Evolutionary conservation across 2,113 vertebrate species (phyloP), one percentile per base, ranked within the genome.

Genomic region (Mugil cephalus): DNA sequence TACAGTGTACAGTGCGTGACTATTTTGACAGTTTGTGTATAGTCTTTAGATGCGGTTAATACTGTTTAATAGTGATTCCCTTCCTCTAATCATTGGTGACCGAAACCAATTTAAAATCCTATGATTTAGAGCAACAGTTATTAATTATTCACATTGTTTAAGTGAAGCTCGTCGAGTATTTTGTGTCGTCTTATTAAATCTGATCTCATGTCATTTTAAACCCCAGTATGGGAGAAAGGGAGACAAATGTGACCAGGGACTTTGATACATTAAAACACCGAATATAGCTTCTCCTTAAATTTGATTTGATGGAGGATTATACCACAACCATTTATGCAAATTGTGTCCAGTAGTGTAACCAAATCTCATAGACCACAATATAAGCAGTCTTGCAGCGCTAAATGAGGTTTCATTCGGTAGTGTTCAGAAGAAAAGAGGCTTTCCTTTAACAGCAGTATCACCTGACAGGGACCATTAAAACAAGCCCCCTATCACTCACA

Each of bases 391-490:
- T 77, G n/a, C 48, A 11, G 19, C 48, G 35, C 17, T 11, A 17
- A 36, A 46, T 4, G 0, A 30, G 30, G 36, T 69, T 80, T 84
- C 10, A 63, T 42, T 74, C 18, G 21, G 40, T 58, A 19, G 24
- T 60, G 9, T 53, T 74, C 13, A 51, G 10, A 68, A 53, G 45
- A 75, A 86, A 81, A 83, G 13, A 66, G 53, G 79, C 69, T 82
- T 86, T 69, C 35, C 52, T 71, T 69, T 79, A 83, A 84, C 62
- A 84, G 79, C 74, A 61, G 56, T 72, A 81, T 82, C 85, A 87
- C 65, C 72, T 89, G 77, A 79, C 60, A 81, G 69, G 19, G 38
- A 79, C 77, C 82, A 90, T 87, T 88, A 87, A 87, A 90, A 85
- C 77, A 76, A 78, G 43, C 63, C 42, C 67, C 55, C 61, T 54